These are phyloP conservation scores for Takifugu bimaculatus DNA, from an alignment of 2,113 vertebrate species.

Conservation along the genomic window DNA sequence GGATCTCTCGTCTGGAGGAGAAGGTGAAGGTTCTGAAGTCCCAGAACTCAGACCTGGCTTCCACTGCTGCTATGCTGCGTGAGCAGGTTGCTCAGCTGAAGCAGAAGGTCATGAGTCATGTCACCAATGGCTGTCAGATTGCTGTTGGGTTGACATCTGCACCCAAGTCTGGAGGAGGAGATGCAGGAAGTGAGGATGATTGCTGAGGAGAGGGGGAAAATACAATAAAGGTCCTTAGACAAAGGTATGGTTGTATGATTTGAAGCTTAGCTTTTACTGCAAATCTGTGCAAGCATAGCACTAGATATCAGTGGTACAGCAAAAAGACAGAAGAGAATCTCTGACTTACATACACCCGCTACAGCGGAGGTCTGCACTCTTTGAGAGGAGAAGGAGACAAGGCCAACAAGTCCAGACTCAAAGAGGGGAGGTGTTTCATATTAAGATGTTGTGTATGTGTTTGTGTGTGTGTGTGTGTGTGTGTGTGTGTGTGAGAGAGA, in stretches of 20 bases:
- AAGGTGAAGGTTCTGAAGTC: conserved; percentile 90
- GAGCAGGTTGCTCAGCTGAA: conserved; percentile 94
- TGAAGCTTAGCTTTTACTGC: background rate
- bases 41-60: conserved; percentile 91
- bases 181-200: conserved; percentile 28
- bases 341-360: too few species aligned
- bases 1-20: conserved; percentile 91
- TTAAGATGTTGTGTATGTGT: too few species aligned
- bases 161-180: conserved; percentile 19
- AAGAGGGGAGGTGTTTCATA: too few species aligned
- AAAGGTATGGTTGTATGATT: background rate
- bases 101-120: conserved; percentile 93
- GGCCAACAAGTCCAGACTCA: too few species aligned
- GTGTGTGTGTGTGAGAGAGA: too few species aligned
- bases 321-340: too few species aligned
- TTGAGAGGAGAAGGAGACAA: too few species aligned
- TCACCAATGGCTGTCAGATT: conserved; percentile 86
- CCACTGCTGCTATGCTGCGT: conserved; percentile 85
- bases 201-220: conserved; percentile 36
- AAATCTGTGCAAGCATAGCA: background rate
- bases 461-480: too few species aligned
- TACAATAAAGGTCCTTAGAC: background rate
- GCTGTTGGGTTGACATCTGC: conserved; percentile 21
- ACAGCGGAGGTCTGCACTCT: too few species aligned
- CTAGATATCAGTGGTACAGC: background rate